Conservation (phyloP, 1,140 invertebrate genomes). For the Papilio glaucus region DNA sequence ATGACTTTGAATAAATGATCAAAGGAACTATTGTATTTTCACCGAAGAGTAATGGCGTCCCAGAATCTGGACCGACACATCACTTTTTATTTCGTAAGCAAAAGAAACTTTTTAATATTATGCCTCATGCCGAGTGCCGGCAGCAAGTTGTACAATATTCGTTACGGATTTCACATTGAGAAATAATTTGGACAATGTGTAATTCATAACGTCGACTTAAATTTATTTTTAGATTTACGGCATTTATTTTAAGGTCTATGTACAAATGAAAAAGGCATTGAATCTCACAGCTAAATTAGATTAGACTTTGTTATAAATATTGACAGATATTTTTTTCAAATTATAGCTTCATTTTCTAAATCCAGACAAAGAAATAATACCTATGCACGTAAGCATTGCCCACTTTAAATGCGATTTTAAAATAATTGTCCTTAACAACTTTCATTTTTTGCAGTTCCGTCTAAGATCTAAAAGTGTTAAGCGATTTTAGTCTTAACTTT, state of each 20-base stretch:
- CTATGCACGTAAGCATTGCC: neutral
- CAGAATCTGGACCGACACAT: conserved; percentile 53
- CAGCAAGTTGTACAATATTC: conserved; percentile 27
- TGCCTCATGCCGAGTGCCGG: conserved; percentile 20
- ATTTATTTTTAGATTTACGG: neutral
- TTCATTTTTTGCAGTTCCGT: neutral
- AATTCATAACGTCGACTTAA: conserved; percentile 10
- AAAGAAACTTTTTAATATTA: conserved; percentile 41
- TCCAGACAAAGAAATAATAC: too few species aligned
- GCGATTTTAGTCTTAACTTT: neutral
- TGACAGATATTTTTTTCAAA: neutral
- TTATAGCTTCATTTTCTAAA: too few species aligned
- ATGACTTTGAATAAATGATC: conserved; percentile 57
- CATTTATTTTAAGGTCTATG: neutral
- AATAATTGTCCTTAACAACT: conserved; percentile 7
- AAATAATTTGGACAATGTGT: conserved; percentile 29
- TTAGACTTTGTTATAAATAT: neutral
- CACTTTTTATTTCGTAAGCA: conserved; percentile 55
- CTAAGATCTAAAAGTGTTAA: neutral
- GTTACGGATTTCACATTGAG: conserved; percentile 33
- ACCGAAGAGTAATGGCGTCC: conserved; percentile 53
- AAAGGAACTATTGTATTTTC: conserved; percentile 58
- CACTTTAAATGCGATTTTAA: neutral
- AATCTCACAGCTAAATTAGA: neutral
- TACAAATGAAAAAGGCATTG: neutral